These are phyloP conservation scores for Fragum fragum DNA, from an alignment of 2,888 invertebrate species.

Conservation along the genomic window DNA sequence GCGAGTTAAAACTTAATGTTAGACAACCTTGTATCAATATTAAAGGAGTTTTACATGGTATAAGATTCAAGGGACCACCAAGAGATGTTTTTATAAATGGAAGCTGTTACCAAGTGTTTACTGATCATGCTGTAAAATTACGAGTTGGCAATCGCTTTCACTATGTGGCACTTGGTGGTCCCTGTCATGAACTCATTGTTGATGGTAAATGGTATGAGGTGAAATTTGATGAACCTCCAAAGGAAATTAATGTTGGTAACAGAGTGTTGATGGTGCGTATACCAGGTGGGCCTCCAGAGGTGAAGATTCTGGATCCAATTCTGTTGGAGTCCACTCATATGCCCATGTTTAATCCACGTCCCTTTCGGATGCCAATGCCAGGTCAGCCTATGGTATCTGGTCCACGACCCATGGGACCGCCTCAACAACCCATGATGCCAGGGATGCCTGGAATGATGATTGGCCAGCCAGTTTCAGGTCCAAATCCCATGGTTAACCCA, in stretches of 20 bases:
- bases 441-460: conserved; percentile 28
- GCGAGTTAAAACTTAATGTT: conserved; percentile 82
- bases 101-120: conserved; percentile 88
- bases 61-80: conserved; percentile 96
- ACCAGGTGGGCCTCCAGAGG: conserved; percentile 95
- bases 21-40: conserved; percentile 85
- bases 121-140: conserved; percentile 88
- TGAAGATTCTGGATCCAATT: conserved; percentile 90
- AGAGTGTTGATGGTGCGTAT: conserved; percentile 93
- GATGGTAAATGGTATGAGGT: conserved; percentile 90
- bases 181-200: conserved; percentile 86
- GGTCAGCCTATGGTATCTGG: conserved; percentile 15
- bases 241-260: conserved; percentile 93
- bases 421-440: conserved; percentile 13
- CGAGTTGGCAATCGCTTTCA: conserved; percentile 78
- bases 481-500: conserved; percentile 17
- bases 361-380: conserved; percentile 40
- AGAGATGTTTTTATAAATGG: conserved; percentile 96
- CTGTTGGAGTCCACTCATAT: conserved; percentile 59
- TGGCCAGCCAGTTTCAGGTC: conserved; percentile 19
- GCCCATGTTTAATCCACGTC: conserved; percentile 28
- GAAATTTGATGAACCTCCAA: conserved; percentile 95
- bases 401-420: neutral
- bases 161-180: conserved; percentile 85
- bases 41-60: conserved; percentile 88